Conservation (phyloP, 37 sponge, comb jelly and placozoan genomes). For the Bolinopsis microptera region DNA sequence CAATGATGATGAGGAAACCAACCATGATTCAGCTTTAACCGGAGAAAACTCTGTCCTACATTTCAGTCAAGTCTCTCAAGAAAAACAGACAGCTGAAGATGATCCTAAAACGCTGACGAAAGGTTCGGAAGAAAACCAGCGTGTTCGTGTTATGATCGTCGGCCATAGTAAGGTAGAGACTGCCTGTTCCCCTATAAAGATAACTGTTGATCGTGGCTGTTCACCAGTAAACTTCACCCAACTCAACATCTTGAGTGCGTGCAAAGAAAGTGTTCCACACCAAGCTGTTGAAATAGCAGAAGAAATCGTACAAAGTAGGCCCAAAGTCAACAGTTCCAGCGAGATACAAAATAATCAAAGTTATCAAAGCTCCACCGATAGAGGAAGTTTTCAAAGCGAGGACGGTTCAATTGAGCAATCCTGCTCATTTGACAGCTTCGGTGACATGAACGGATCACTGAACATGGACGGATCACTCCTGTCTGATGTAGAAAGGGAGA, state of each 20-base stretch:
- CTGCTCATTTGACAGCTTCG: not conserved
- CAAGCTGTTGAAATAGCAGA: not conserved
- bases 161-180: not conserved
- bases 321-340: no score
- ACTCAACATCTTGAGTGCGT: not conserved
- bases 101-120: no score
- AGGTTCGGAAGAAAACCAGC: no score
- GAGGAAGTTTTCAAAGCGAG: not conserved
- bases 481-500: not conserved
- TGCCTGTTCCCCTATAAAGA: slow-evolving; percentile 5
- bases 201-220: slow-evolving; percentile 28
- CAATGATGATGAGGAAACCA: not conserved
- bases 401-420: not conserved
- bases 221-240: not conserved
- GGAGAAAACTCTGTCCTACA: not conserved
- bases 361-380: no score
- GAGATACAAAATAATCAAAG: no score
- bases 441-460: slow-evolving; percentile 26
- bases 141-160: not conserved
- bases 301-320: not conserved
- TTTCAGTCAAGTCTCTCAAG: not conserved
- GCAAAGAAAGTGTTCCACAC: no score
- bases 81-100: no score
- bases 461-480: not conserved
- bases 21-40: not conserved